Evolutionary conservation across 2,888 invertebrate species (phyloP).

Genomic region (Mimas tiliae): DNA sequence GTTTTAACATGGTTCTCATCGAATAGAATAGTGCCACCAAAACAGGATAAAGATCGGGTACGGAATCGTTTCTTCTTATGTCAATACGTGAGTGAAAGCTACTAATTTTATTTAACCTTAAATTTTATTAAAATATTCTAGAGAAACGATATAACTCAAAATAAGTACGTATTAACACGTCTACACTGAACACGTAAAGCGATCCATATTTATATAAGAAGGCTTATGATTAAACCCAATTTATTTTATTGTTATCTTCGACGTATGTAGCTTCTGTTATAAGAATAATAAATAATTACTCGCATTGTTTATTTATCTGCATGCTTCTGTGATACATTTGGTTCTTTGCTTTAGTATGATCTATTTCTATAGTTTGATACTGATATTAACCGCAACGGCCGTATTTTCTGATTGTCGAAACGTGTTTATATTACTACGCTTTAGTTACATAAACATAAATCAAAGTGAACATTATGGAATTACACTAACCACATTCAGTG

Average conservation of each 20-base stretch:
- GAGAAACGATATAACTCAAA: constrained; percentile 49
- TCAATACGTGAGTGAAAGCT: constrained; percentile 77
- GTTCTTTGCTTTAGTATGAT: not conserved
- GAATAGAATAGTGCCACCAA: constrained; percentile 8
- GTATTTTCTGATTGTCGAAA: constrained; percentile 33
- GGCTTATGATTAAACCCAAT: constrained; percentile 38
- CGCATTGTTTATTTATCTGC: no score
- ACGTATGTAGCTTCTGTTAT: constrained; percentile 11
- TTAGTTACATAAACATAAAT: constrained; percentile 64
- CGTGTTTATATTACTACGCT: constrained; percentile 51
- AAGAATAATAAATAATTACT: no score
- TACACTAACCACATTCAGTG: constrained; percentile 33
- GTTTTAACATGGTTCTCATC: constrained; percentile 1
- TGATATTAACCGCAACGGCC: constrained; percentile 4
- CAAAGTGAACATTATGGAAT: constrained; percentile 54
- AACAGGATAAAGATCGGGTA: constrained; percentile 44
- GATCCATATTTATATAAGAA: constrained; percentile 3
- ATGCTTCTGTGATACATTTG: constrained; percentile 2
- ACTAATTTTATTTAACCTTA: constrained; percentile 37
- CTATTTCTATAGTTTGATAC: constrained; percentile 31
- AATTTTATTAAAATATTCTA: constrained; percentile 61
- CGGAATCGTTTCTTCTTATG: constrained; percentile 64
- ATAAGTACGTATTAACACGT: constrained; percentile 43
- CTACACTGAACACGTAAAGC: constrained; percentile 38
- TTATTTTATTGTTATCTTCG: constrained; percentile 51